phyloP scores from a whole-genome alignment of 2,797 vertebrate genomes.

The Argya squamiceps region DNA sequence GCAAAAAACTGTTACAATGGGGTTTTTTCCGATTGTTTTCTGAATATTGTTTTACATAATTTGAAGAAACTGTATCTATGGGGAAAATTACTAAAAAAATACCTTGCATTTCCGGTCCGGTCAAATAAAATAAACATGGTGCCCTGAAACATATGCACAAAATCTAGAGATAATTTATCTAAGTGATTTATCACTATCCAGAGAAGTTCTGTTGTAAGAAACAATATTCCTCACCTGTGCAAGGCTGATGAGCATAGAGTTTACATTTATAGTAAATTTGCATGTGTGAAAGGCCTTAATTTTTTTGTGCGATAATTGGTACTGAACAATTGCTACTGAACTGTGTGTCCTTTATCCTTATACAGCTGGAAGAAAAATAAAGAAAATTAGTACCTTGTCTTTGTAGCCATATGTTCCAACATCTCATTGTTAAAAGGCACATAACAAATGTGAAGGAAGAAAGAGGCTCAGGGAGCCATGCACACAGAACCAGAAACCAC shows the following conservation, averaged over 20 bases:
- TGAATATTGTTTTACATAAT: background rate
- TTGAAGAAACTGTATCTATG: background rate
- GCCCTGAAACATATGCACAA: background rate
- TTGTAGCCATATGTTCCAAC: background rate
- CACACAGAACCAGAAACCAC: background rate
- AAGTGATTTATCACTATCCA: background rate
- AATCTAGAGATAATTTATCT: background rate
- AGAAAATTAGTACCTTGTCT: background rate
- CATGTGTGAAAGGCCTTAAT: background rate
- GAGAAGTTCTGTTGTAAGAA: background rate
- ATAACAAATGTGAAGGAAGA: background rate
- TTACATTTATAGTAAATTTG: background rate
- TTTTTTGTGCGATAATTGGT: background rate
- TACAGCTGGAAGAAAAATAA: background rate
- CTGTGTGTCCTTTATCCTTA: background rate
- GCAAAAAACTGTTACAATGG: background rate
- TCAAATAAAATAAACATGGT: background rate
- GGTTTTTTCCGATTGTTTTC: background rate
- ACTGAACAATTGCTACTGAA: background rate
- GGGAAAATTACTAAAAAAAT: background rate
- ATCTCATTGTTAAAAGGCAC: background rate
- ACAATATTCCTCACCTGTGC: background rate
- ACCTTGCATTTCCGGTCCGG: background rate
- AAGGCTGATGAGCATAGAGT: background rate
- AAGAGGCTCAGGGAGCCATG: background rate